phyloP scores from a whole-genome alignment of 2,888 invertebrate genomes.

The Ornithoptera alexandrae region DNA sequence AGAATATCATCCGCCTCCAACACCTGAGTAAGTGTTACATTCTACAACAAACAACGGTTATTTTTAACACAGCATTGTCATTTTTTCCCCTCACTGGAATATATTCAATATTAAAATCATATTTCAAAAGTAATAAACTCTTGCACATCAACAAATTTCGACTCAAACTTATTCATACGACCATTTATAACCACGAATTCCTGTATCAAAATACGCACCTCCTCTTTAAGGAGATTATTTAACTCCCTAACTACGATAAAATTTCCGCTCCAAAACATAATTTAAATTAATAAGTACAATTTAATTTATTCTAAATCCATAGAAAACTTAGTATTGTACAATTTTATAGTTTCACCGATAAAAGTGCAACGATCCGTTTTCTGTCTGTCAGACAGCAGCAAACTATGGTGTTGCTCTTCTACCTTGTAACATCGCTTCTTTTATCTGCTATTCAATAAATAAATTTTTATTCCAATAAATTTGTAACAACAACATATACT shows the following conservation, averaged over 20 bases:
- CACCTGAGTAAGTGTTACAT: conserved; percentile 92
- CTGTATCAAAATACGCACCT: conserved; percentile 80
- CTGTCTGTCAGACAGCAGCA: conserved; percentile 52
- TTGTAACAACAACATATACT: no score
- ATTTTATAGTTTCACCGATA: conserved; percentile 58
- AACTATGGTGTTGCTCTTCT: conserved; percentile 15
- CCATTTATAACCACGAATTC: conserved; percentile 68
- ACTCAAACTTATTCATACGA: conserved; percentile 30
- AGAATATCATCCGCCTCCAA: conserved; percentile 97
- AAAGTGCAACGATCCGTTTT: conserved; percentile 70
- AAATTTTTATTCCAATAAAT: no score
- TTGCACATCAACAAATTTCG: conserved; percentile 40
- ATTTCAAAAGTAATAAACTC: conserved; percentile 18
- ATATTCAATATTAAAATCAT: conserved; percentile 3
- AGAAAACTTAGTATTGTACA: conserved; percentile 63
- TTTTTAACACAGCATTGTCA: conserved; percentile 9
- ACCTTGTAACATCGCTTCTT: background rate
- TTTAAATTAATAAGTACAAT: conserved; percentile 72
- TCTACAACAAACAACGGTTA: conserved; percentile 79
- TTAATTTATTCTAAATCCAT: conserved; percentile 69
- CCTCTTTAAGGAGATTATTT: conserved; percentile 87
- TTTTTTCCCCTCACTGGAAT: conserved; percentile 1
- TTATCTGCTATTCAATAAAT: no score
- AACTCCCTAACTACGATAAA: conserved; percentile 86
- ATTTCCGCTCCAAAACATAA: conserved; percentile 92